Base-by-base conservation (phyloP, 1,140 invertebrate genomes). In the Drosophila sp. region DNA sequence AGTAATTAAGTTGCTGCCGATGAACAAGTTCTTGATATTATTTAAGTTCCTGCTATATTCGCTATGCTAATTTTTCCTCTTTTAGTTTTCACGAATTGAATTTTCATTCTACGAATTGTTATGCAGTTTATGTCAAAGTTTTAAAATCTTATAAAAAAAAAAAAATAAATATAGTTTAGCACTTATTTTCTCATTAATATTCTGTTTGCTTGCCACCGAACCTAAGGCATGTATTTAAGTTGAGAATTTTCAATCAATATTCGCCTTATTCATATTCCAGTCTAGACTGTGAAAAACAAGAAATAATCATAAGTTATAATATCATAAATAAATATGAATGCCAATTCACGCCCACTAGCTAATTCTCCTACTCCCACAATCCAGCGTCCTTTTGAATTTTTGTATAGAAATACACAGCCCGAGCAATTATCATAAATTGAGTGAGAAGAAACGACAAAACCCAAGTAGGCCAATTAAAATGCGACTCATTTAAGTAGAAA, bases 361-460 rank as follows among this genome's bases (percentile, higher is more conserved):
- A 25, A n/a, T 8, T 41, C 4, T 32, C 60, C 41, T 29, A 57
- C 35, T 35, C 4, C 56, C 5, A 10, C 23, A n/a, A 30, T n/a
- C 4, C 54, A 27, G 6, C 8, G 0, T 10, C 11, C 40, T 27
- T 50, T 50, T 50, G 6, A 27, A 23, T 50, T 47, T 47, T 25
- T 47, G 10, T 40, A 64, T 55, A n/a, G 61, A 56, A 17, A 17
- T 66, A 65, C 64, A 47, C 47, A 74, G 33, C 55, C 10, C 33
- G 61, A 38, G 40, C 60, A 64, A 85, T 80, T 80, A 85, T 77
- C 73, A 77, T 80, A 80, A 84, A 85, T 67, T 76, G 54, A 47
- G 60, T 17, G 44, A 44, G 57, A 60, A 33, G 56, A 35, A 57
- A 57, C 44, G 50, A 50, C 44, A 54, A 55, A 69, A 47, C 32